Base-by-base conservation (phyloP, 23 tunicate genomes). In the Trididemnum miniatum region DNA sequence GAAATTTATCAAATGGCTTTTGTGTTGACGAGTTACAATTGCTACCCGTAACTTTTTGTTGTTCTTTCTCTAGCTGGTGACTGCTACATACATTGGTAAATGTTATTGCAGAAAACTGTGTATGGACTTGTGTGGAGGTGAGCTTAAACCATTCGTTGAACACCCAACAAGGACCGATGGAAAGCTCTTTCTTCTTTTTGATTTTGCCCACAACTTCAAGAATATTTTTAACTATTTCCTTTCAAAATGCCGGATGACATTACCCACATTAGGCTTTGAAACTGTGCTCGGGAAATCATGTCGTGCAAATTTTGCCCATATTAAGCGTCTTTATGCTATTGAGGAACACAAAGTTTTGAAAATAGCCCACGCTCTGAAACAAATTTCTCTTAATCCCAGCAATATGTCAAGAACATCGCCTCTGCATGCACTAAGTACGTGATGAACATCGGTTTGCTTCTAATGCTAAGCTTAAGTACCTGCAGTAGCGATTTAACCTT, bases 141-240 rank as follows among this genome's bases (percentile, higher is more conserved):
- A 23, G 38, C 18, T 29, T 7, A 7, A 29, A 34, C 7, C 76
- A 34, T 29, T 4, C 37, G 23, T 69, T 30, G 76, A 4, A 7
- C 76, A 69, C 23, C 76, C 76, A 7, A 30, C 39, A 33, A 69
- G 38, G 28, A 22, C 15, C 12, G 27, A 50, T 38, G 80, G 40
- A 12, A 20, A 25, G 3, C 18, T 75, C 9, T 75, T 75, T 28
- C 27, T 75, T 4, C 80, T 75, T 22, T 75, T 38, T 50, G 80
- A 75, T 31, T 75, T 75, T 31, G 40, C 80, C 12, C 80, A 75
- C 80, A 75, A 75, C 40, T 12, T 75, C 15, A 75, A 75, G 25
- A 69, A 69, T 69, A 69, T 69, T 9, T 69, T 69, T 31, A 69
- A 69, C 39, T 28, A 69, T 69, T 69, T 25, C 24, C 31, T 44